A percentile compares a stretch with the other conserved stretches of the same genome.
phyloP scores from a whole-genome alignment of 1,140 invertebrate genomes.

The Trachymyrmex cornetzi region DNA sequence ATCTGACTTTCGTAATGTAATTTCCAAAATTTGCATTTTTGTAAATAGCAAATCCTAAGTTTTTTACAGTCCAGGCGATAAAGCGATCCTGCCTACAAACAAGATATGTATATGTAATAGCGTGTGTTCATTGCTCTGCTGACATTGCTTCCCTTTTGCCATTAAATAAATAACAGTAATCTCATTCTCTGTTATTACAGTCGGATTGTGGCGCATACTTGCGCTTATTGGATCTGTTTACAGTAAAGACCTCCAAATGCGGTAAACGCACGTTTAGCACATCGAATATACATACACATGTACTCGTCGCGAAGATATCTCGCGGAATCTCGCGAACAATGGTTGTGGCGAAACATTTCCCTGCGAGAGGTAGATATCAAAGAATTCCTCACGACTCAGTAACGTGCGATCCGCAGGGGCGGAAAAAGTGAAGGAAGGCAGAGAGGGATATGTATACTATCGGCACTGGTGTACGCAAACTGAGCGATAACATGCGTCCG shows the following conservation, averaged over 20 bases:
- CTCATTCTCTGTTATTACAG: constrained; percentile 18
- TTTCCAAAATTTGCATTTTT: background rate
- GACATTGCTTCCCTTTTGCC: constrained; percentile 2
- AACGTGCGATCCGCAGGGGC: constrained; percentile 24
- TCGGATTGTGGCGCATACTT: constrained; percentile 14
- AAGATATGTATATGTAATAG: background rate
- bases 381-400: constrained; percentile 61
- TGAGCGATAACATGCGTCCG: constrained; percentile 6
- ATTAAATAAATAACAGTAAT: constrained; percentile 47
- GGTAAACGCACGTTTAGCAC: constrained; percentile 37
- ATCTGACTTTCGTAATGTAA: too few species aligned
- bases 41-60: background rate
- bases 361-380: constrained; percentile 36
- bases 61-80: background rate
- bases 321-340: constrained; percentile 50
- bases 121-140: background rate
- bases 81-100: background rate
- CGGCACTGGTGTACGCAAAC: constrained; percentile 5
- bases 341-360: constrained; percentile 58
- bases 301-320: constrained; percentile 19
- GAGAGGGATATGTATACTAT: background rate
- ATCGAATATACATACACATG: background rate
- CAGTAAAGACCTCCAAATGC: constrained; percentile 36
- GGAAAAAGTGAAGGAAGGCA: background rate
- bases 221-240: constrained; percentile 52